Percentiles rank a stretch among this genome's conserved stretches.
phyloP scores from a whole-genome alignment of 2,113 vertebrate species.

The Mola mola region DNA sequence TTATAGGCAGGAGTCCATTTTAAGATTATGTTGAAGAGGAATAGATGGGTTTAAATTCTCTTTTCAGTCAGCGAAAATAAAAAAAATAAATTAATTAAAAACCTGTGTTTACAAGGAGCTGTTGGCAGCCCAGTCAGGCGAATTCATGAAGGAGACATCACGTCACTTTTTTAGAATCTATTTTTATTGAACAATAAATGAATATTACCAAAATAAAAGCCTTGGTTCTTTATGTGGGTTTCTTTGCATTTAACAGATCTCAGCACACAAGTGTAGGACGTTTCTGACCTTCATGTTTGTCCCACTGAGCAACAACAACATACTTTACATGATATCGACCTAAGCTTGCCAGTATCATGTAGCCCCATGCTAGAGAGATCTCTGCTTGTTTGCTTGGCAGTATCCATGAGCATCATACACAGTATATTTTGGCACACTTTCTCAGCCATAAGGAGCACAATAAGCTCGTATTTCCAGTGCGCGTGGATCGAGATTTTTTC shows the following conservation, averaged over 20 bases:
- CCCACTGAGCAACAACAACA: no score
- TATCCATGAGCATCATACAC: no score
- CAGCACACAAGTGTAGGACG: slow-evolving; percentile 50
- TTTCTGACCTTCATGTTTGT: slow-evolving; percentile 33
- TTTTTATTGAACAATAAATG: slow-evolving; percentile 86
- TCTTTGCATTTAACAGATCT: slow-evolving; percentile 37
- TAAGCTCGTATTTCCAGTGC: slow-evolving; percentile 47
- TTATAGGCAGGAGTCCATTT: slow-evolving; percentile 22
- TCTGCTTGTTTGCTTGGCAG: no score
- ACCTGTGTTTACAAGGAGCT: slow-evolving; percentile 72
- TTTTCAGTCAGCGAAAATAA: slow-evolving; percentile 27
- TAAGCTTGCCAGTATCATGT: no score
- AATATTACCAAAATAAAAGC: slow-evolving; percentile 78
- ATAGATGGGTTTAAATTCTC: slow-evolving; percentile 47
- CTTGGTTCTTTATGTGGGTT: slow-evolving; percentile 64
- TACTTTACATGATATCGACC: no score
- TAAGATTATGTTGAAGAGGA: slow-evolving; percentile 31
- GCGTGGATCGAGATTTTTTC: slow-evolving; percentile 44
- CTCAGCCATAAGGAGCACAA: no score
- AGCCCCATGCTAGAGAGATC: no score
- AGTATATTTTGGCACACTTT: no score
- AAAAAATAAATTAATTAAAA: slow-evolving; percentile 47
- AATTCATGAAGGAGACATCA: slow-evolving; percentile 81
- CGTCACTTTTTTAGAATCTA: slow-evolving; percentile 84
- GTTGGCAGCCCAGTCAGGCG: slow-evolving; percentile 68